phyloP scores from a whole-genome alignment of 2,797 vertebrate genomes.

The Sebastes hubbsi region DNA sequence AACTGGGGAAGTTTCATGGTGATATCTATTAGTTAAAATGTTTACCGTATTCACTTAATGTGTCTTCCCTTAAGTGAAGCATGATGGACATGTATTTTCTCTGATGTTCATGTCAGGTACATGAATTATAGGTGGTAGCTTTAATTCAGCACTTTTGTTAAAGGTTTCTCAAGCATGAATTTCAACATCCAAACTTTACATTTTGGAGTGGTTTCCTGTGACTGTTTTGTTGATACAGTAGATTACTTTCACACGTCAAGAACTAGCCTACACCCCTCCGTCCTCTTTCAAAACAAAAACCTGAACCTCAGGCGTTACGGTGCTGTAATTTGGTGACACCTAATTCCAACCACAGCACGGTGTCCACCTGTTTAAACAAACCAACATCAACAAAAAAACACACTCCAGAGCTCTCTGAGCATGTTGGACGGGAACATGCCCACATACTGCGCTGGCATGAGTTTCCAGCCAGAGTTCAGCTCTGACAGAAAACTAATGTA shows the following conservation, averaged over 20 bases:
- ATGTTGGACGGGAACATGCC: background rate
- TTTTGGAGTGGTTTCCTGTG: background rate
- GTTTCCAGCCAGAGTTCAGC: background rate
- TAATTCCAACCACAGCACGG: background rate
- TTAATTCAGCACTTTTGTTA: background rate
- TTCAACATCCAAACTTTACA: background rate
- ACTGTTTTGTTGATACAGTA: background rate
- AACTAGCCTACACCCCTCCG: background rate
- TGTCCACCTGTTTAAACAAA: constrained; percentile 40
- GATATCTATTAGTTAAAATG: no score
- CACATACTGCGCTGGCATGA: background rate
- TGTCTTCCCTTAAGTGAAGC: background rate
- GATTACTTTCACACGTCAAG: background rate
- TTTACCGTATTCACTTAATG: no score
- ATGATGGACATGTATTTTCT: background rate
- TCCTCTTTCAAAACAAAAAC: constrained; percentile 7
- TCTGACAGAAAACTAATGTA: background rate
- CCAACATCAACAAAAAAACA: background rate
- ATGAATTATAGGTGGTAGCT: background rate
- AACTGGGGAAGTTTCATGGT: no score
- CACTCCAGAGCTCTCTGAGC: background rate
- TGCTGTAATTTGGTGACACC: constrained; percentile 27
- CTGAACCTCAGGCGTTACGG: background rate
- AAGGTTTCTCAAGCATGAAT: background rate
- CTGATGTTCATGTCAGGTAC: background rate